Base-by-base conservation (phyloP, 2,113 vertebrate genomes). In the Regulus satrapa region DNA sequence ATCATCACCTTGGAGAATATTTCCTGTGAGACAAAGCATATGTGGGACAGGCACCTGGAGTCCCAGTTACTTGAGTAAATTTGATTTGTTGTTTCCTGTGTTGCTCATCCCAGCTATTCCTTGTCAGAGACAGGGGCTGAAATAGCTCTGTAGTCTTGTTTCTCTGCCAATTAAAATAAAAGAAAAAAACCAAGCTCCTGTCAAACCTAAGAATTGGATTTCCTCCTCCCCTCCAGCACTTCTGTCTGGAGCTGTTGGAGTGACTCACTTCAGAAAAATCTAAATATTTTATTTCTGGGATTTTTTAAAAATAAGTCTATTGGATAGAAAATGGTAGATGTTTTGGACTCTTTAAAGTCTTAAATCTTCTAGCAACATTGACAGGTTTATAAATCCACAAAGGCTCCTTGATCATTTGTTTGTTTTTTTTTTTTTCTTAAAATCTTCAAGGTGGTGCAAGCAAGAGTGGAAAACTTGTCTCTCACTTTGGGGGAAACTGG, bases 131-230 rank as follows among this genome's bases (percentile, higher is more conserved):
- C 85, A 92, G 63, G 38, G 62, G 66, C 34, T 62, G 59, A 88
- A 93, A 77, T 12, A 92, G 67, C 72, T 88, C 51, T 85, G 38
- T 62, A 88, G 78, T 66, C 54, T 88, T 93, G 41, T 83, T 94
- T 85, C 58, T 52, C 32, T 92, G 91, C 75, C 94, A 95, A 28
- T 86, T 95, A 88, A 71, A 96, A 95, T 78, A 73, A 94, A 92
- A 29, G 9, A 32, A 8, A 8, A 23, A 62, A 63, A 56, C 34
- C 56, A 31, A 7, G 38, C 83, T 97, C 34, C 67, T 83, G 72
- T 94, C 67, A 94, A 76, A 82, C 15, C 79, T 85, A 34, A 94
- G 78, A 94, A 83, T 15, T 94, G 72, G 51, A 88, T 96, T 94
- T 95, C 82, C 13, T 94, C 21, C 13, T 86, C 25, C 63, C 68